Base-by-base conservation (phyloP, 2,113 vertebrate genomes). In the Brachyhypopomus occidentalis region DNA sequence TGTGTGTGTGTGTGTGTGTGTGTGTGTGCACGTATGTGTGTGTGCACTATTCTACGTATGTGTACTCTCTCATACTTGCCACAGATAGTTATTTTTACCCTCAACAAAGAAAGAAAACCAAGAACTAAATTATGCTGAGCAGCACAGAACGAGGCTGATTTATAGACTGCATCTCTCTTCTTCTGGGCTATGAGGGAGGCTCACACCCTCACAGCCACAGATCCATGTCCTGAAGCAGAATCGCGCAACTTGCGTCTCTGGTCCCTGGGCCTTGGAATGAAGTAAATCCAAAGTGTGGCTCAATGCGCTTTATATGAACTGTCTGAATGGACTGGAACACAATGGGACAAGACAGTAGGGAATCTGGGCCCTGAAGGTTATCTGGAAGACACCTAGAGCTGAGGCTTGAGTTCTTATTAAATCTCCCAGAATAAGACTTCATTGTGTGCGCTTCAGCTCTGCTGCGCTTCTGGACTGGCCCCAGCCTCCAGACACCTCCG, bases 41-140 rank as follows among this genome's bases (percentile, higher is more conserved):
- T 74, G 59, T 25, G 27, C 67, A 8, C 41, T 19, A 34, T 9
- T 62, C 52, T 48, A 14, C 19, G 12, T 14, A 60, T 86, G 80
- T 83, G 19, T 79, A 75, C 72, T 59, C 19, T 58, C 25, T 77
- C 48, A 23, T 62, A 62, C 82, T 52, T 84, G 75, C 75, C 63
- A 74, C 59, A 52, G 59, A 58, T 77, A 19, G 56, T 59, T 77
- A 80, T 84, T 84, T 80, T 80, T 84, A 81, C 34, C 69, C 30
- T 81, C 12, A 59, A 23, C 30, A 36, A 72, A 77, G 69, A 73
- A 19, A 27, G 36, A 64, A 64, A 78, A 38, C 0, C 2, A 70
- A 70, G n/a, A n/a, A 0, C 30, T 41, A 70, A 70, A 70, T 63
- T 90, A 34, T 85, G 69, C 75, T 81, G 62, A 80, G 79, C 77